Percentiles rank a stretch among this genome's conserved stretches.
These are phyloP conservation scores for Dendrocincla fuliginosa DNA, from an alignment of 2,797 vertebrate genomes.

Conservation along the genomic window DNA sequence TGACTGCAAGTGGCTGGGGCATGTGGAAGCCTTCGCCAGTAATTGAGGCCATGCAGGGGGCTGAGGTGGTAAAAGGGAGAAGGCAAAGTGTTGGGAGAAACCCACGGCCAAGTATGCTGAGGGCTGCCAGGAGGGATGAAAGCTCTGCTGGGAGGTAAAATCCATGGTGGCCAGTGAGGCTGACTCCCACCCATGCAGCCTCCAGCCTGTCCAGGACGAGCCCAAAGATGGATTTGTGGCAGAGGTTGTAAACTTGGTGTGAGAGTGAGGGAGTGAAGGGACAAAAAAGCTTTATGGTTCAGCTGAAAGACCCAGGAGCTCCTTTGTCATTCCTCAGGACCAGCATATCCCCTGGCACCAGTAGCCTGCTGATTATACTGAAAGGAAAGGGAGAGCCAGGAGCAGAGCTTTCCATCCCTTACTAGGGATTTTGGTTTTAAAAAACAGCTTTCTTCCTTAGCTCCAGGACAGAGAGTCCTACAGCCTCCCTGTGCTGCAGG, in stretches of 20 bases:
- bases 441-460: accelerated
- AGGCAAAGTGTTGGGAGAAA: neutral
- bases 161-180: neutral
- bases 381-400: neutral
- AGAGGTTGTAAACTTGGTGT: neutral
- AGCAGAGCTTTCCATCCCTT: neutral
- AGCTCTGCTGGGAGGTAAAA: accelerated
- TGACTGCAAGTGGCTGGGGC: accelerated
- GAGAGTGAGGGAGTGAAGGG: neutral
- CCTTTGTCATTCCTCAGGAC: neutral
- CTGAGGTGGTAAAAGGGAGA: neutral
- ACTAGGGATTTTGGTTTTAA: neutral
- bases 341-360: neutral
- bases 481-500: neutral
- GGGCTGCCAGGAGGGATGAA: neutral
- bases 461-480: neutral
- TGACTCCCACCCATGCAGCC: accelerated
- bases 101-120: accelerated
- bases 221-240: neutral
- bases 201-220: neutral
- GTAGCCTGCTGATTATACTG: neutral
- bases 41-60: accelerated
- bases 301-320: neutral
- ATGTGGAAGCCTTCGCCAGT: neutral
- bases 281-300: neutral